Percentiles rank a stretch among this genome's conserved stretches.
These are phyloP conservation scores for Drosophila elegans DNA, from an alignment of 1,140 invertebrate genomes.

Conservation along the genomic window DNA sequence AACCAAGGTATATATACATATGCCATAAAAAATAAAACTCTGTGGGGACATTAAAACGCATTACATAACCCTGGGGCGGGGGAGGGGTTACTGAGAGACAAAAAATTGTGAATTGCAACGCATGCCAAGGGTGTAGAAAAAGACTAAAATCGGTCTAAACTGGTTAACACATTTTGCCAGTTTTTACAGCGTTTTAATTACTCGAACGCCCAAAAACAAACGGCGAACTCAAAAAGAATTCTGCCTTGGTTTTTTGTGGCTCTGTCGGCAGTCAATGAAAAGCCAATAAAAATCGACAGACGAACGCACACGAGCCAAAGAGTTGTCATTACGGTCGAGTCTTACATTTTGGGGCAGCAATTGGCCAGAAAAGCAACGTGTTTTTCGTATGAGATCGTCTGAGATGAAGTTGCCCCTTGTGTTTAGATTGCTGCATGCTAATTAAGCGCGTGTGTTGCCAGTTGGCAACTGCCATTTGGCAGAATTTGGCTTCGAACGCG, in stretches of 20 bases:
- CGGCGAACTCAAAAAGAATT: slow-evolving; percentile 62
- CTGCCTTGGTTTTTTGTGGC: slow-evolving; percentile 28
- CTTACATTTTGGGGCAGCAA: slow-evolving; percentile 5
- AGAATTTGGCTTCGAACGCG: slow-evolving; percentile 24
- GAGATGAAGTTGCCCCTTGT: slow-evolving; percentile 53
- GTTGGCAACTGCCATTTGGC: slow-evolving; percentile 33
- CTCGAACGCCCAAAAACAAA: slow-evolving; percentile 50
- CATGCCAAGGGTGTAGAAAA: slow-evolving; percentile 24
- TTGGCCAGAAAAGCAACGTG: slow-evolving; percentile 43
- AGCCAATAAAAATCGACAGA: slow-evolving; percentile 64
- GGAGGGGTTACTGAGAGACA: slow-evolving; percentile 8
- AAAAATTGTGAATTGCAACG: slow-evolving; percentile 29
- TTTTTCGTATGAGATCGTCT: slow-evolving; percentile 68
- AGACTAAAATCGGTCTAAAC: slow-evolving; percentile 22
- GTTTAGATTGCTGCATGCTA: slow-evolving; percentile 53
- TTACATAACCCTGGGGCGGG: slow-evolving; percentile 38
- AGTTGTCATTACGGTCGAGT: slow-evolving; percentile 49
- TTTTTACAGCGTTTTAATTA: slow-evolving; percentile 74
- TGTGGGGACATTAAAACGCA: slow-evolving; percentile 44
- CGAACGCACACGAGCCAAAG: slow-evolving; percentile 54
- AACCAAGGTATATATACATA: slow-evolving; percentile 16
- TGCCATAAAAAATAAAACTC: slow-evolving; percentile 4
- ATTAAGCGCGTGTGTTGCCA: slow-evolving; percentile 71
- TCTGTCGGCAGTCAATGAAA: slow-evolving; percentile 66
- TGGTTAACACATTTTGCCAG: slow-evolving; percentile 61